Evolutionary conservation across 2,797 vertebrate species (phyloP).

Genomic region (Eupleurogrammus muticus): DNA sequence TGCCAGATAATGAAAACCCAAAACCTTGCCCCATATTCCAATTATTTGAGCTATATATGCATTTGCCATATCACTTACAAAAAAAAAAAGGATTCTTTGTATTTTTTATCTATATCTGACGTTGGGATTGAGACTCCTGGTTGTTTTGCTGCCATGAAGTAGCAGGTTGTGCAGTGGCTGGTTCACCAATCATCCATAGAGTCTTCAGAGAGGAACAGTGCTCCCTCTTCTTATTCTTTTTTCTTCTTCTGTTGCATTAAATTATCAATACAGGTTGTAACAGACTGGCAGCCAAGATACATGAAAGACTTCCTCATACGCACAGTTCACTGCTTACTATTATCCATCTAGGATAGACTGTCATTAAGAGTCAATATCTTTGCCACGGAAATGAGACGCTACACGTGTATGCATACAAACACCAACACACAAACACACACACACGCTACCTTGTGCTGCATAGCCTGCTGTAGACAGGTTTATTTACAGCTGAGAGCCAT

Average conservation of each 20-base stretch:
- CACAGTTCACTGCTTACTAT: slow-evolving; percentile 23
- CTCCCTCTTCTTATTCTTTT: too few species aligned
- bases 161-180: background rate
- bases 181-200: slow-evolving; percentile 4
- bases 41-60: too few species aligned
- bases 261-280: slow-evolving; percentile 32
- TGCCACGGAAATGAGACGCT: slow-evolving; percentile 39
- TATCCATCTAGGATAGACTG: slow-evolving; percentile 26
- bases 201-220: background rate
- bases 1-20: too few species aligned
- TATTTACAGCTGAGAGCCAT: slow-evolving; percentile 30
- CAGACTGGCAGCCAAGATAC: slow-evolving; percentile 7
- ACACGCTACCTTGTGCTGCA: slow-evolving; percentile 9
- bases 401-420: slow-evolving; percentile 10
- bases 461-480: slow-evolving; percentile 25
- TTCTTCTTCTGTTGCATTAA: slow-evolving; percentile 27
- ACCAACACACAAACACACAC: too few species aligned
- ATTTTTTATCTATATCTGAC: background rate
- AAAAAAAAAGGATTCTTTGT: too few species aligned
- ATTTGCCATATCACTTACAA: too few species aligned
- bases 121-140: background rate
- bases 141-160: background rate
- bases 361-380: slow-evolving; percentile 39
- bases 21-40: too few species aligned
- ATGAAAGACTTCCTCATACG: slow-evolving; percentile 26